Conservation (phyloP, 2,113 vertebrate genomes). For the Grammomys surdaster region DNA sequence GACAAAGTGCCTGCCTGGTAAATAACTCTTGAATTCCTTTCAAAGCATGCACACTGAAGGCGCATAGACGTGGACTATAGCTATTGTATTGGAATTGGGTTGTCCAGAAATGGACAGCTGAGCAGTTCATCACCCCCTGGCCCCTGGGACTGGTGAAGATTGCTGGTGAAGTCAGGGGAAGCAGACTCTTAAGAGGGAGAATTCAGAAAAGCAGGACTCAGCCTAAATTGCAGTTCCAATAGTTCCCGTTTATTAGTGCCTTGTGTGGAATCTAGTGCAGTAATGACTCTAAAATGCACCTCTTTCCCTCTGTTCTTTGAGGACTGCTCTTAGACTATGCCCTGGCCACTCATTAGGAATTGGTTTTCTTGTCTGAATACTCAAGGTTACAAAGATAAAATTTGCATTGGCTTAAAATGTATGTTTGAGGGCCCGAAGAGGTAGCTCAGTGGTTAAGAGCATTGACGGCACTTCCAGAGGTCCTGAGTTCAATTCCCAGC, state of each 20-base stretch:
- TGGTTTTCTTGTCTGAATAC: background rate
- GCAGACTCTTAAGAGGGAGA: background rate
- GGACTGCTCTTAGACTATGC: conserved; percentile 5
- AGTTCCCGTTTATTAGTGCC: background rate
- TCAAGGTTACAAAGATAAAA: background rate
- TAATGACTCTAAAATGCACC: background rate
- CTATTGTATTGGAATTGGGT: background rate
- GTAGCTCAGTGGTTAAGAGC: too few species aligned
- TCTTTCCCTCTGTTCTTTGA: background rate
- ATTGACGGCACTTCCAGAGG: too few species aligned
- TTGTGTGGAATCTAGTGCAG: background rate
- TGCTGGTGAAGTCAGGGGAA: background rate
- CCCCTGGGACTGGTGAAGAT: background rate
- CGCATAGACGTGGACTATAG: background rate
- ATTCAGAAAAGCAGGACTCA: background rate
- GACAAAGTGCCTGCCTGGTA: background rate
- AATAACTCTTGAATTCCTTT: conserved; percentile 1
- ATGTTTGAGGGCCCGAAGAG: too few species aligned
- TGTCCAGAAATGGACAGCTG: background rate
- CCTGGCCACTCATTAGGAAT: background rate
- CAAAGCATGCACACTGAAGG: background rate
- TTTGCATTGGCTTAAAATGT: background rate
- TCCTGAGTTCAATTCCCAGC: too few species aligned
- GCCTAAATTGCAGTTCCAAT: background rate
- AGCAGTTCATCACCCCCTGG: background rate